Evolutionary conservation across 2,888 invertebrate species (phyloP), one percentile per base, ranked within the genome.

Genomic region (Agrotis segetum): DNA sequence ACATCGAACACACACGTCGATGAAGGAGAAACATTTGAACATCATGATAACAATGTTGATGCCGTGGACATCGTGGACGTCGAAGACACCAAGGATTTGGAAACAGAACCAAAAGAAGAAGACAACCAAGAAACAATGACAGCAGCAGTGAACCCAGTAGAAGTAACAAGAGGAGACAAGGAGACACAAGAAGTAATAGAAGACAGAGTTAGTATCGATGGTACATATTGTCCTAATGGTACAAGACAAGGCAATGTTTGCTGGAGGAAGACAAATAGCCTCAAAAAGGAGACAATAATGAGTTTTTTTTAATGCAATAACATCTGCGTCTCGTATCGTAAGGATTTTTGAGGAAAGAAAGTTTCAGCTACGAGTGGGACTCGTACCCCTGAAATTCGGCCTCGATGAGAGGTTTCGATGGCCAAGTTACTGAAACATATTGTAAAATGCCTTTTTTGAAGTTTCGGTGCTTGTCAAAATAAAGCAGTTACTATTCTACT

Each of bases 181-280:
- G 17, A 40, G 40, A 14, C 47, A 47, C 7, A 16, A 40, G 17
- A 24, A 6, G n/a, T 17, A 13, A 3, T 56, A 4, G 56, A 19
- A 67, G 24, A 56, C 11, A 67, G 66, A 47, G 0, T 2, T 0
- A 17, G 16, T n/a, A 0, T 67, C 0, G 0, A 2, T 0, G 50
- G 0, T 3, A 0, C 0, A 3, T 0, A 2, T 40, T 69, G 67
- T 40, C n/a, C 14, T 40, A 13, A 0, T 0, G 13, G 52, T 14
- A 1, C 2, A 34, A 29, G 11, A 34, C 0, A 13, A 0, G n/a
- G 1, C 17, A 0, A 0, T 3, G 0, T 0, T 2, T 53, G 29
- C 64, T 62, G 49, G 40, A 6, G 34, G 7, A 7, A 34, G 7
- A 34, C 34, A 34, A 34, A 34, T 34, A 34, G 34, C 34, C 7